Evolutionary conservation across 2,888 invertebrate genomes (phyloP).

Genomic region (Acrobasis repandana): DNA sequence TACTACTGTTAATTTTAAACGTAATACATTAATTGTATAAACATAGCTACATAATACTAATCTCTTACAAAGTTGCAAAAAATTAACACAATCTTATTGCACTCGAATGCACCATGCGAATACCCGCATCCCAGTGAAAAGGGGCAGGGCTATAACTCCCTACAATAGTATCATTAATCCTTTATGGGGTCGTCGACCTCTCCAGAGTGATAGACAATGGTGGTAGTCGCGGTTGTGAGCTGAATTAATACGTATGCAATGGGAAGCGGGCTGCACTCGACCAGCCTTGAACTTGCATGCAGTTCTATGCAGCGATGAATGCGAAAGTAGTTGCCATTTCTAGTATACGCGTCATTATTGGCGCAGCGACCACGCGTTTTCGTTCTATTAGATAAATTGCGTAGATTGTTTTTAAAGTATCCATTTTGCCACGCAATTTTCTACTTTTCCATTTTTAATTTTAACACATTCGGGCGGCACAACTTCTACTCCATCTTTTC

Average conservation of each 20-base stretch:
- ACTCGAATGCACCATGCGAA: slow-evolving; percentile 21
- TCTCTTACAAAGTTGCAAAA: slow-evolving; percentile 1
- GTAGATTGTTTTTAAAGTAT: no score
- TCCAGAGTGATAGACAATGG: slow-evolving; percentile 78
- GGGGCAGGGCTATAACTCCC: slow-evolving; percentile 56
- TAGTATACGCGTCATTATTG: slow-evolving; percentile 57
- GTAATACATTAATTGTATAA: no score
- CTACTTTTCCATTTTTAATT: no score
- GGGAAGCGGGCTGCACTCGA: slow-evolving; percentile 63
- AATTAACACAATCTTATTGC: slow-evolving; percentile 4
- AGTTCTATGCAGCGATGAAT: slow-evolving; percentile 65
- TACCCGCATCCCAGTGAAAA: slow-evolving; percentile 59
- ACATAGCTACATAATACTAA: background rate
- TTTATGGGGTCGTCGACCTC: slow-evolving; percentile 74
- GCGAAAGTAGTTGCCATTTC: slow-evolving; percentile 71
- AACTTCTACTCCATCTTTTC: no score
- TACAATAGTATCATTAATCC: slow-evolving; percentile 78
- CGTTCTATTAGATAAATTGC: background rate
- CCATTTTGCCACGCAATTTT: no score
- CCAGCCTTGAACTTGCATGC: slow-evolving; percentile 81
- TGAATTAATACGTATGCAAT: slow-evolving; percentile 77
- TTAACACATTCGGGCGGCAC: no score
- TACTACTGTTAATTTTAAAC: no score
- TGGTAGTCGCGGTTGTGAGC: slow-evolving; percentile 74
- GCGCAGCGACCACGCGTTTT: slow-evolving; percentile 7